Evolutionary conservation across 1,140 invertebrate species (phyloP), one percentile per base, ranked within the genome.

Genomic region (Drosophila orosa): DNA sequence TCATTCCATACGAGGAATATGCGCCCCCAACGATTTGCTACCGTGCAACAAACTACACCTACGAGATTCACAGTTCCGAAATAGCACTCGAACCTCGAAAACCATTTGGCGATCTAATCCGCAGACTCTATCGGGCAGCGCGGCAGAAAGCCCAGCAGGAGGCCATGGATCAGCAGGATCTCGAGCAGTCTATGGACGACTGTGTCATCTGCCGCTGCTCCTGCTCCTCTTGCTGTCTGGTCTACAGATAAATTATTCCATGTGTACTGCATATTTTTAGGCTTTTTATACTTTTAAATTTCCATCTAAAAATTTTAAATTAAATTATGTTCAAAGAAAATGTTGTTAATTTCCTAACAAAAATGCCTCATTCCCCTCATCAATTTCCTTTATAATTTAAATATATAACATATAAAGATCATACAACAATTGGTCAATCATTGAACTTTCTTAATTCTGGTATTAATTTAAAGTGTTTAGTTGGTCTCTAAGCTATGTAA

Each of bases 201-300:
- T 27, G 40, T n/a, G 24, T 19, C 17, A 29, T 6, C 27, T 31
- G 37, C 24, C 37, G 35, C 40, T 56, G 47, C 40, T 72, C 42
- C 25, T 76, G 75, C 44, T 31, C n/a, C 13, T 60, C 58, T 9
- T 39, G 59, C 25, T 58, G 55, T 27, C 31, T 47, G 50, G 29
- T 39, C 9, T 24, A 19, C 22, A 17, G 22, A 25, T 37, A 73
- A 55, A 67, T 45, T 19, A 6, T 4, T 35, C 6, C 12, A 33
- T 10, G 44, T 10, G 5, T 48, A 3, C 52, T 50, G 72, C 69
- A 65, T 74, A 65, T 45, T 65, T 65, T 74, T 65, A 17, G 72
- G 69, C 44, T 19, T 25, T 39, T 25, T 2, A 5, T 17, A 47
- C 27, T 35, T 24, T 17, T 3, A 48, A 48, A 6, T 31, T 48